These are phyloP conservation scores for Drosophila arawakana DNA, from an alignment of 1,140 invertebrate genomes.

Conservation along the genomic window DNA sequence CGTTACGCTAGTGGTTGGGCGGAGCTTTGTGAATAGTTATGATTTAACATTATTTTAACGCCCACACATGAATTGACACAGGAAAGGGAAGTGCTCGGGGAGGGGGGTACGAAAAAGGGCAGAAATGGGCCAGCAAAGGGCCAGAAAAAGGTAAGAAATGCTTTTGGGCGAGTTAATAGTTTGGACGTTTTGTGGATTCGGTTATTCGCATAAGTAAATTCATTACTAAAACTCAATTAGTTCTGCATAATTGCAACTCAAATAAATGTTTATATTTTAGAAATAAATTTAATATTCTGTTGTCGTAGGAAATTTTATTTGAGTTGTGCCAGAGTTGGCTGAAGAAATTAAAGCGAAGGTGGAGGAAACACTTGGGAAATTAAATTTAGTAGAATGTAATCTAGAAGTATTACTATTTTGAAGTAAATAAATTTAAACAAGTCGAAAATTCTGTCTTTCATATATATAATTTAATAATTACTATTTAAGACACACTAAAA, in stretches of 20 bases:
- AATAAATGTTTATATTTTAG: neutral
- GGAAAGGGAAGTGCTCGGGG: neutral
- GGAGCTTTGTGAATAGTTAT: slow-evolving; percentile 59
- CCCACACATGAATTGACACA: slow-evolving; percentile 16
- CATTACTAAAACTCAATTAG: slow-evolving; percentile 16
- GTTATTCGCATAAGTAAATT: neutral
- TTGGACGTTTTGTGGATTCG: slow-evolving; percentile 4
- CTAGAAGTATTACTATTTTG: no score
- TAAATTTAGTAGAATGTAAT: neutral
- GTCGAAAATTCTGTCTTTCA: no score
- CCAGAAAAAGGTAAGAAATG: neutral
- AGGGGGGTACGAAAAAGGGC: neutral
- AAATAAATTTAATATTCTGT: slow-evolving; percentile 3
- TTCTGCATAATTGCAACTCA: slow-evolving; percentile 7
- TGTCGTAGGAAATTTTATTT: neutral
- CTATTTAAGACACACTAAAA: no score
- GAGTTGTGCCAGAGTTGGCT: neutral
- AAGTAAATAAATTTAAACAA: no score
- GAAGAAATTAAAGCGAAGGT: no score
- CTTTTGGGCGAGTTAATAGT: neutral
- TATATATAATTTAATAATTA: no score
- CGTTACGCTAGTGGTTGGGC: slow-evolving; percentile 45
- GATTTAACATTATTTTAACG: slow-evolving; percentile 44
- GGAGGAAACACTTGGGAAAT: no score
- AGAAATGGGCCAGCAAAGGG: neutral